Percentiles rank a stretch among this genome's conserved stretches.
Conservation (phyloP, 2,888 invertebrate species). For the Nymphalis urticae region DNA sequence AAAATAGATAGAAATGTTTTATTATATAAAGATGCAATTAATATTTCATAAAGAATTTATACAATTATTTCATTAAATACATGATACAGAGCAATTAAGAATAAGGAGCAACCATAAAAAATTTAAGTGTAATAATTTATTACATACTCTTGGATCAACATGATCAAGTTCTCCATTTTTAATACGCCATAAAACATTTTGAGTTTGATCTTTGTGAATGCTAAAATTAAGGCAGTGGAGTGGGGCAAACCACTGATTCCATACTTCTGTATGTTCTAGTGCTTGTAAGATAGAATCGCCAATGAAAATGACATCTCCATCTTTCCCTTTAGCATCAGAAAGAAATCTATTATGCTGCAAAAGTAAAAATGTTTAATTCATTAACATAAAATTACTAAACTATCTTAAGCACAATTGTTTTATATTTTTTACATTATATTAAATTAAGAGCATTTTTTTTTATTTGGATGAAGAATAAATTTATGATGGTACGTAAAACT, state of each 20-base stretch:
- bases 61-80: background rate
- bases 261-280: conserved; percentile 90
- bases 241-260: conserved; percentile 95
- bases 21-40: background rate
- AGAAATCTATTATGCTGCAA: conserved; percentile 92
- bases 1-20: background rate
- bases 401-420: background rate
- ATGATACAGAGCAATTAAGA: too few relatives aligned
- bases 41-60: background rate
- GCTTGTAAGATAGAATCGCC: conserved; percentile 94
- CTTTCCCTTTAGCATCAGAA: conserved; percentile 91
- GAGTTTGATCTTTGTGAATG: conserved; percentile 92
- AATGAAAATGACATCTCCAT: conserved; percentile 95
- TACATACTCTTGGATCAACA: conserved; percentile 90
- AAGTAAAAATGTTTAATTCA: conserved; percentile 20
- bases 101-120: background rate
- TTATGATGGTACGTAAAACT: conserved; percentile 44
- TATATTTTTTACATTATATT: too few relatives aligned
- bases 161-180: conserved; percentile 94
- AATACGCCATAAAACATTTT: conserved; percentile 94
- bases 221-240: conserved; percentile 96
- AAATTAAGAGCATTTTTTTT: too few relatives aligned
- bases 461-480: too few relatives aligned
- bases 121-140: background rate
- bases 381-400: background rate